Conservation (phyloP, 2,113 vertebrate species). For the Daphoenositta chrysoptera region DNA sequence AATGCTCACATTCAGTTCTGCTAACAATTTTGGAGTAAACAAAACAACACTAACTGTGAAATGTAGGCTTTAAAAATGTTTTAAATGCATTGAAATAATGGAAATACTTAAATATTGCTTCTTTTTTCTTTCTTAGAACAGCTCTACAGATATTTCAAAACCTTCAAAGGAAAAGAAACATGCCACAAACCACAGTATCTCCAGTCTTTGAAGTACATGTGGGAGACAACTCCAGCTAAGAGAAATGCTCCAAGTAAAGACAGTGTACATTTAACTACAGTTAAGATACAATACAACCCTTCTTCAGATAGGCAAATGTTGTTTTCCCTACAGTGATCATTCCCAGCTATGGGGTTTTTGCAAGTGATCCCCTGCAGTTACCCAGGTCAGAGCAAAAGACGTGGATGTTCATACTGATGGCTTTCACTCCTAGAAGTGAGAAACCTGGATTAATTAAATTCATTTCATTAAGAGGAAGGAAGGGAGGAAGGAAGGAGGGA, state of each 20-base stretch:
- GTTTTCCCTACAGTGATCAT: background rate
- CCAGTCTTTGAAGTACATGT: background rate
- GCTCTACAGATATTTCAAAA: background rate
- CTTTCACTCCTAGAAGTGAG: background rate
- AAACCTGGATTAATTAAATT: background rate
- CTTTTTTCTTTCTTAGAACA: background rate
- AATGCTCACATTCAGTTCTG: background rate
- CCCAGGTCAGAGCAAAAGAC: background rate
- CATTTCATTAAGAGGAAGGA: background rate
- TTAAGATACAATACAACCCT: background rate
- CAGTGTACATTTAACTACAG: background rate
- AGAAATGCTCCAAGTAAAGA: background rate
- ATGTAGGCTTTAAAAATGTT: background rate
- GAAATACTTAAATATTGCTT: background rate
- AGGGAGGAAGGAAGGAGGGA: background rate
- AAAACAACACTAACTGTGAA: background rate
- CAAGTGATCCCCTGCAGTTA: background rate
- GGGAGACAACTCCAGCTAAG: background rate
- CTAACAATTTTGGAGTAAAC: background rate
- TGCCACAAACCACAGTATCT: background rate
- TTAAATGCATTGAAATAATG: background rate
- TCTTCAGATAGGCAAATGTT: background rate
- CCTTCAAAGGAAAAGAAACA: background rate
- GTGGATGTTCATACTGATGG: background rate
- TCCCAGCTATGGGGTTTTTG: background rate